Evolutionary conservation across 2,888 invertebrate genomes (phyloP), one percentile per base, ranked within the genome.

Genomic region (Octonoba sinensis): DNA sequence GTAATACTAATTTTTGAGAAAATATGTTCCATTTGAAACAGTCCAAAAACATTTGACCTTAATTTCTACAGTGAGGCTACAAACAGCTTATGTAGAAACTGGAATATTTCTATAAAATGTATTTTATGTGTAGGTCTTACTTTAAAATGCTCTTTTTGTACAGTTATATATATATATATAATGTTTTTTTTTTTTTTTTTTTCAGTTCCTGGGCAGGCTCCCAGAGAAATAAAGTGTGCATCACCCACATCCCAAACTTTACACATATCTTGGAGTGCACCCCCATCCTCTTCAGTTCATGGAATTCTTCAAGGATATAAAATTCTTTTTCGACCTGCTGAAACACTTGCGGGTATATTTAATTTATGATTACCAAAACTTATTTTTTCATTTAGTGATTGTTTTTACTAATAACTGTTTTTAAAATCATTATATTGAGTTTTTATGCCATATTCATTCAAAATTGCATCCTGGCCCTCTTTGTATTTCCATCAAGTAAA

Each of bases 241-340:
- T 95, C 97, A 0, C 91, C 97, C 59, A 96, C 96, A 13, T 96
- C 97, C 3, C 96, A 96, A 89, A 96, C 96, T 1, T 96, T 98
- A 87, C 92, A 96, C 78, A 95, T 97, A 3, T 94, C 95, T 24
- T 98, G 97, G 97, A 93, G 95, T 0, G 96, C 96, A 0, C 97
- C 97, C 0, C 96, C 97, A 54, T 91, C 96, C 1, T 94, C 93
- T 83, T 93, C 96, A 49, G 96, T 97, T 60, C 96, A 97, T 88
- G 97, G 97, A 85, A 93, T 97, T 56, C 96, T 97, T 87, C 96
- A 96, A 88, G 97, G 97, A 16, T 98, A 97, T 96, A 97, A 89
- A 57, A 65, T 83, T 59, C 84, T 79, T 54, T 84, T 75, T 60
- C 84, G 77, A 22, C 74, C 83, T 44, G 83, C 83, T 36, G 82